phyloP scores from a whole-genome alignment of 2,888 invertebrate genomes.

The Lysandra bellargus region DNA sequence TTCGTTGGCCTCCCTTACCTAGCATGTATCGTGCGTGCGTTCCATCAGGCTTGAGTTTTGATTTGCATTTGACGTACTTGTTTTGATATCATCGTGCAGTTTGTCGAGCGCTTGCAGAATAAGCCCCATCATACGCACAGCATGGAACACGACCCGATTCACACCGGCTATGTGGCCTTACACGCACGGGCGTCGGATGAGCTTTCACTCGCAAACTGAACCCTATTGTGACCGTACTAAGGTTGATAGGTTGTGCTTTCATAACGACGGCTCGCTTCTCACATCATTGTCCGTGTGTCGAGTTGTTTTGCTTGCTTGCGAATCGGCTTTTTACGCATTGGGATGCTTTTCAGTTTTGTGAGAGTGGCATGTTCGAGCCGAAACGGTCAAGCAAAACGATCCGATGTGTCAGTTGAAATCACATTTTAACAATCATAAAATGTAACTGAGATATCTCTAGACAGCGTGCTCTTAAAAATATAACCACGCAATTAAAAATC shows the following conservation, averaged over 20 bases:
- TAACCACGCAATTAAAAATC: no score
- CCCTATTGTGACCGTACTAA: conserved; percentile 52
- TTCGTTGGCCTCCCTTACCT: conserved; percentile 9
- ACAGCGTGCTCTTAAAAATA: neutral
- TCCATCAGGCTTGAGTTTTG: conserved; percentile 26
- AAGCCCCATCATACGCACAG: conserved; percentile 50
- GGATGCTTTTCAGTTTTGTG: conserved; percentile 17
- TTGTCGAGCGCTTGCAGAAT: conserved; percentile 18
- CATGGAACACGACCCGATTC: conserved; percentile 75
- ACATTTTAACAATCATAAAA: conserved; percentile 11
- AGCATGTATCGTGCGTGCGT: conserved; percentile 20
- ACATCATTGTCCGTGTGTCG: conserved; percentile 73
- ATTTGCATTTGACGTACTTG: conserved; percentile 23
- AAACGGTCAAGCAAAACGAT: conserved; percentile 44
- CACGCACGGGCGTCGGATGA: conserved; percentile 58
- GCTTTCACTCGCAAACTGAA: conserved; percentile 60
- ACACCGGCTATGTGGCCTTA: conserved; percentile 69
- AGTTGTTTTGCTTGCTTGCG: conserved; percentile 77
- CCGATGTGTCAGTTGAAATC: conserved; percentile 36
- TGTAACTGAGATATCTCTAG: neutral
- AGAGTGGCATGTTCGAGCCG: conserved; percentile 17
- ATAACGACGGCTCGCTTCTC: conserved; percentile 75
- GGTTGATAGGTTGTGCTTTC: conserved; percentile 70
- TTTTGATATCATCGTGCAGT: conserved; percentile 1
- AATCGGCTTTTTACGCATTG: conserved; percentile 43